Conservation (phyloP, 1,140 invertebrate species). For the Zelostemma sp. region DNA sequence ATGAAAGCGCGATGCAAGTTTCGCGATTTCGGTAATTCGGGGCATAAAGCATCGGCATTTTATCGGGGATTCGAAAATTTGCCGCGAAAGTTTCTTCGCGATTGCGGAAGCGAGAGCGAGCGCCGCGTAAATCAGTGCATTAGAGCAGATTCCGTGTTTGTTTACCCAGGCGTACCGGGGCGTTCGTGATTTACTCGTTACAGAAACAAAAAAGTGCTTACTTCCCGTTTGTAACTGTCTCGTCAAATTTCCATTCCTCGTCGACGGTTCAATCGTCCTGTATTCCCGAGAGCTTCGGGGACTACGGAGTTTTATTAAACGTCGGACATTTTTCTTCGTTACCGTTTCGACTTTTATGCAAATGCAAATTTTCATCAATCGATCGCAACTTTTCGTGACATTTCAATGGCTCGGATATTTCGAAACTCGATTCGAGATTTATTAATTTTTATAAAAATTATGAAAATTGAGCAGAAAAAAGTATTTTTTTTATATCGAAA, state of each 20-base stretch:
- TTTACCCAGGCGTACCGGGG: slow-evolving; percentile 35
- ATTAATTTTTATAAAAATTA: too few relatives aligned
- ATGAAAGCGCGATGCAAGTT: slow-evolving; percentile 18
- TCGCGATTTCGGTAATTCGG: slow-evolving; percentile 45
- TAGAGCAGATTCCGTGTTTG: slow-evolving; percentile 40
- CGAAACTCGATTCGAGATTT: too few relatives aligned
- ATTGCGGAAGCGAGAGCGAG: slow-evolving; percentile 3
- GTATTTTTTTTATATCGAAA: too few relatives aligned
- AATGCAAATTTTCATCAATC: background rate
- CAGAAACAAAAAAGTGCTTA: slow-evolving; percentile 45
- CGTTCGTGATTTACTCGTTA: slow-evolving; percentile 46
- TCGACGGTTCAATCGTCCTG: slow-evolving; percentile 21
- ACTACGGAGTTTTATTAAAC: slow-evolving; percentile 5
- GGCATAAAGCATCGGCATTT: slow-evolving; percentile 48
- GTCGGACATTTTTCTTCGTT: background rate
- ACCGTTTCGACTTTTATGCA: background rate
- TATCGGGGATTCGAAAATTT: slow-evolving; percentile 47
- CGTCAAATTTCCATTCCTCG: slow-evolving; percentile 42
- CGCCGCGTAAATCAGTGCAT: slow-evolving; percentile 46
- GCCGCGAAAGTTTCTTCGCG: slow-evolving; percentile 31
- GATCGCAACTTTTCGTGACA: slow-evolving; percentile 5
- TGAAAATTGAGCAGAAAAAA: too few relatives aligned
- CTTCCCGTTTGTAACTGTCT: slow-evolving; percentile 43
- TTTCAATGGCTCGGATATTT: too few relatives aligned
- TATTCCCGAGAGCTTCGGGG: slow-evolving; percentile 5